Evolutionary conservation across 2,113 vertebrate genomes (phyloP).

Genomic region (Cyanoderma ruficeps): DNA sequence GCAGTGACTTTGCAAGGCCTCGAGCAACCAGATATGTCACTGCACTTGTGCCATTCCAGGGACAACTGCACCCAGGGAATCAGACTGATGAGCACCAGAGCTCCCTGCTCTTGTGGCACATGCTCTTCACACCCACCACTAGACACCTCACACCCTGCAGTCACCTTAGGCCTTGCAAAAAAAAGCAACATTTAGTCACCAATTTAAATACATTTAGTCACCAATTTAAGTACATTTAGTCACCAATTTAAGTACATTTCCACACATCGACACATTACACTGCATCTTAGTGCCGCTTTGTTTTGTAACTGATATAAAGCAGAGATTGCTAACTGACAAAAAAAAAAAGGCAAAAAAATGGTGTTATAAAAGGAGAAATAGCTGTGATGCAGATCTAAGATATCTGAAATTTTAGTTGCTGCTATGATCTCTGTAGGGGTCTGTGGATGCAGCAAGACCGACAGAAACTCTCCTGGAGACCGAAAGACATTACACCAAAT

Average conservation of each 20-base stretch:
- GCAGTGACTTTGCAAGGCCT: background rate
- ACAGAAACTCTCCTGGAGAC: background rate
- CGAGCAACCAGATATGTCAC: rapidly evolving
- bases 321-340: background rate
- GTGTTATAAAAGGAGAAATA: background rate
- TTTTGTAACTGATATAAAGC: background rate
- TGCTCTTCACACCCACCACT: background rate
- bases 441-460: background rate
- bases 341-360: background rate
- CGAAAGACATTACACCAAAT: background rate
- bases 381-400: background rate
- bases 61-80: background rate
- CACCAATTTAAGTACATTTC: background rate
- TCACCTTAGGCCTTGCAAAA: background rate
- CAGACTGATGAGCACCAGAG: background rate
- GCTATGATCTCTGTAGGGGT: background rate
- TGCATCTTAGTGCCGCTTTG: background rate
- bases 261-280: background rate
- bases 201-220: background rate
- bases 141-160: background rate
- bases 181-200: background rate
- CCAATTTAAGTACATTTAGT: background rate
- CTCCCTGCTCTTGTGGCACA: background rate
- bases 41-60: background rate
- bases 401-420: background rate